Conservation (phyloP, 1,140 invertebrate genomes). For the Panagrolaimus sp. region DNA sequence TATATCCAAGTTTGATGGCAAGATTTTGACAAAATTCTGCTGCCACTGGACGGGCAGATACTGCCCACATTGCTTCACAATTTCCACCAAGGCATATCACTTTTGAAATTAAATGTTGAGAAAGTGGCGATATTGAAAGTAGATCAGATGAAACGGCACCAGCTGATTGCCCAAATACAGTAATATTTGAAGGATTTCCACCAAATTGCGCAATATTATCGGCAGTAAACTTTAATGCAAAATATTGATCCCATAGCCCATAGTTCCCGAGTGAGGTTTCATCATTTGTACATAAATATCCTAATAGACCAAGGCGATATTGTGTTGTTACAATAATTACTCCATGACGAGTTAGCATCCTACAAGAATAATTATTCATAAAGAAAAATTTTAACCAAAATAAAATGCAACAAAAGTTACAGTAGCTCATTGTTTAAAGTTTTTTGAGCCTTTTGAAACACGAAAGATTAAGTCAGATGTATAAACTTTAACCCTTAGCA, state of each 20-base stretch:
- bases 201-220: slow-evolving; percentile 64
- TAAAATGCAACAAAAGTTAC: not conserved
- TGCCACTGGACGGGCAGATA: not conserved
- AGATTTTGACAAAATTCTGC: slow-evolving; percentile 18
- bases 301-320: slow-evolving; percentile 47
- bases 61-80: slow-evolving; percentile 28
- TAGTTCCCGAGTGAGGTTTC: slow-evolving; percentile 57
- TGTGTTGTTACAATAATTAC: slow-evolving; percentile 24
- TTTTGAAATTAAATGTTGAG: slow-evolving; percentile 27
- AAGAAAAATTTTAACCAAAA: not conserved
- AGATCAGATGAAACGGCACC: slow-evolving; percentile 61
- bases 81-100: slow-evolving; percentile 36
- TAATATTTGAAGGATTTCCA: slow-evolving; percentile 67
- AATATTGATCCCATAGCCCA: slow-evolving; percentile 51
- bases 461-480: no score
- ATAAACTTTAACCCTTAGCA: no score
- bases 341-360: not conserved
- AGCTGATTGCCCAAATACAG: slow-evolving; percentile 68
- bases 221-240: slow-evolving; percentile 58
- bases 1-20: slow-evolving; percentile 26
- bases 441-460: no score
- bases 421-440: no score
- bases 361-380: no score
- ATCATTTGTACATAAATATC: slow-evolving; percentile 59
- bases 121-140: slow-evolving; percentile 31